These are phyloP conservation scores for Epinephelus awoara DNA, from an alignment of 2,797 vertebrate species.

Conservation along the genomic window DNA sequence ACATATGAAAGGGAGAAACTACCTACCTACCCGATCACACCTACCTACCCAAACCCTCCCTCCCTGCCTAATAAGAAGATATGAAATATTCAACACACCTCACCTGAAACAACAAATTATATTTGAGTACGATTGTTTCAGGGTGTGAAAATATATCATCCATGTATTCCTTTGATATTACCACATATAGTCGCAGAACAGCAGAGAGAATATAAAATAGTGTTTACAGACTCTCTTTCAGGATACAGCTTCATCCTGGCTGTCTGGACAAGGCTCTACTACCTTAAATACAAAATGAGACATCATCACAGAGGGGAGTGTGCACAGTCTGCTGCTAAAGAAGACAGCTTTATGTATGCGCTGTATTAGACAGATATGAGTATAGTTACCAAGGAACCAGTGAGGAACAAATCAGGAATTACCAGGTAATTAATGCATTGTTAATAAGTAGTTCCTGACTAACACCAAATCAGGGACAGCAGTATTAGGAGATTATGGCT, in stretches of 20 bases:
- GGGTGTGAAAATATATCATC: slow-evolving; percentile 19
- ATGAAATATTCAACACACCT: slow-evolving; percentile 23
- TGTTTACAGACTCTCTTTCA: slow-evolving; percentile 44
- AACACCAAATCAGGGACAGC: too few relatives aligned
- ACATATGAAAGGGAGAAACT: too few relatives aligned
- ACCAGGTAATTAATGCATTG: too few relatives aligned
- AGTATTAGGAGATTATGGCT: too few relatives aligned
- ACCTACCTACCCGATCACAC: too few relatives aligned
- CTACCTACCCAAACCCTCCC: too few relatives aligned
- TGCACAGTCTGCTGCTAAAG: background rate
- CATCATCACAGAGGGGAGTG: background rate
- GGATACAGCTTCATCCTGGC: slow-evolving; percentile 24
- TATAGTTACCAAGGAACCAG: too few relatives aligned
- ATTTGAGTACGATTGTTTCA: slow-evolving; percentile 8
- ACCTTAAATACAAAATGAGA: slow-evolving; percentile 19
- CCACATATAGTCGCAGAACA: slow-evolving; percentile 31
- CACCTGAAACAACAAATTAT: background rate
- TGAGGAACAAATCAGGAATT: too few relatives aligned
- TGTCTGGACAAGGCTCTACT: slow-evolving; percentile 34
- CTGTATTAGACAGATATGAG: too few relatives aligned
- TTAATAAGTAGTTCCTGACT: too few relatives aligned
- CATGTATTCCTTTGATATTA: slow-evolving; percentile 45
- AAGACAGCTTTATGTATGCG: too few relatives aligned
- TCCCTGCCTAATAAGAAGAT: background rate
- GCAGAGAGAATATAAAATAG: slow-evolving; percentile 51